These are phyloP conservation scores for Sarcophaga subvicina DNA, from an alignment of 2,888 invertebrate species.

Conservation along the genomic window DNA sequence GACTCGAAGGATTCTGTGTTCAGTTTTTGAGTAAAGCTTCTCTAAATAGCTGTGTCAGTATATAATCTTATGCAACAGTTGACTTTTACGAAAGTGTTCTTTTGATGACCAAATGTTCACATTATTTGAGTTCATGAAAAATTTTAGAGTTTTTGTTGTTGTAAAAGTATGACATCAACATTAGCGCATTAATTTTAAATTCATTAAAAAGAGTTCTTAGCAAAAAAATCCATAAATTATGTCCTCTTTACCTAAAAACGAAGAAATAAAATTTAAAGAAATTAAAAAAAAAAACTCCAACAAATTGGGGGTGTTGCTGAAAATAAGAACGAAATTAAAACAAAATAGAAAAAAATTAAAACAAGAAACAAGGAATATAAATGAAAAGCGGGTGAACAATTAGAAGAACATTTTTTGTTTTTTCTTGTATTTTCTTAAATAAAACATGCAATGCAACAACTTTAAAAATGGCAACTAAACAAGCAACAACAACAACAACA, in stretches of 20 bases:
- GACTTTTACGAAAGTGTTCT: too few relatives aligned
- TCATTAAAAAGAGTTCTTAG: conserved; percentile 20
- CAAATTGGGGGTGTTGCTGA: conserved; percentile 48
- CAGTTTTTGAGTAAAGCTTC: too few relatives aligned
- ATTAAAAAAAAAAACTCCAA: conserved; percentile 11
- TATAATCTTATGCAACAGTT: accelerated
- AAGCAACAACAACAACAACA: not conserved
- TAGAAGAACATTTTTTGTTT: conserved; percentile 74
- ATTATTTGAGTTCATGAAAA: too few relatives aligned
- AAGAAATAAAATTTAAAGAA: conserved; percentile 13
- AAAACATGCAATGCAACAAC: conserved; percentile 48
- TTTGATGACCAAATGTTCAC: too few relatives aligned
- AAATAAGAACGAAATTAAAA: conserved; percentile 13
- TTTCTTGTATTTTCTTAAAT: not conserved
- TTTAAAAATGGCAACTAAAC: conserved; percentile 40
- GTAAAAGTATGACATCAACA: not conserved
- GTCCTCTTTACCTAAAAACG: conserved; percentile 29
- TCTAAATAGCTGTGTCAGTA: too few relatives aligned
- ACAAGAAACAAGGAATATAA: conserved; percentile 56
- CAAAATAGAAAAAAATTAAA: conserved; percentile 59
- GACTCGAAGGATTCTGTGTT: too few relatives aligned
- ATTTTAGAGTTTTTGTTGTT: too few relatives aligned
- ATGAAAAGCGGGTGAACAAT: conserved; percentile 74
- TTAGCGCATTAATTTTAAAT: not conserved
- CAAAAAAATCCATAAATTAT: conserved; percentile 47